These are phyloP conservation scores for Lycophotia porphyrea DNA, from an alignment of 2,888 invertebrate species.

Conservation along the genomic window DNA sequence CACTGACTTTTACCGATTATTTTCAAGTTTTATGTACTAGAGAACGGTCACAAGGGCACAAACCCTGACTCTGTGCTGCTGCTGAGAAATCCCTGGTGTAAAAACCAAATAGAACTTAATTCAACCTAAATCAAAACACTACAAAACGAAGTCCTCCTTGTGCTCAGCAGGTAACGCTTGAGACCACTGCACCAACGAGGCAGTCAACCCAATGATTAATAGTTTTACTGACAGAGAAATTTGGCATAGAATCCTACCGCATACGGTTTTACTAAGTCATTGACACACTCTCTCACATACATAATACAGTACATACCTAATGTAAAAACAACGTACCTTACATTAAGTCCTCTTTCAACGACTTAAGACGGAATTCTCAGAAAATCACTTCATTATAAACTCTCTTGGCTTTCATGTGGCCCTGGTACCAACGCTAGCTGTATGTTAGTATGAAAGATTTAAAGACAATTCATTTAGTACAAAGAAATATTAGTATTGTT, in stretches of 20 bases:
- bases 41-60: too few relatives aligned
- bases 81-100: too few relatives aligned
- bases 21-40: too few relatives aligned
- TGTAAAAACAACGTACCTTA: not conserved
- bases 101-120: not conserved
- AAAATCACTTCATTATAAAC: conserved; percentile 5
- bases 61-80: too few relatives aligned
- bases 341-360: not conserved
- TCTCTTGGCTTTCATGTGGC: not conserved
- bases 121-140: too few relatives aligned
- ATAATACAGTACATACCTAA: not conserved
- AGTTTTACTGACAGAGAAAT: not conserved
- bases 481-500: not conserved
- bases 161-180: not conserved
- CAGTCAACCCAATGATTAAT: not conserved
- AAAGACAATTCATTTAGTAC: not conserved
- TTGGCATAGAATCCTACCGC: not conserved
- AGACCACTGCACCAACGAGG: not conserved
- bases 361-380: not conserved
- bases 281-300: not conserved
- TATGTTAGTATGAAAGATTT: too few relatives aligned
- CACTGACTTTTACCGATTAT: too few relatives aligned
- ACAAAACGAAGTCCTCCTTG: too few relatives aligned
- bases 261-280: not conserved
- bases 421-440: not conserved